phyloP scores from a whole-genome alignment of 2,797 vertebrate species.

The Argyrosomus regius region DNA sequence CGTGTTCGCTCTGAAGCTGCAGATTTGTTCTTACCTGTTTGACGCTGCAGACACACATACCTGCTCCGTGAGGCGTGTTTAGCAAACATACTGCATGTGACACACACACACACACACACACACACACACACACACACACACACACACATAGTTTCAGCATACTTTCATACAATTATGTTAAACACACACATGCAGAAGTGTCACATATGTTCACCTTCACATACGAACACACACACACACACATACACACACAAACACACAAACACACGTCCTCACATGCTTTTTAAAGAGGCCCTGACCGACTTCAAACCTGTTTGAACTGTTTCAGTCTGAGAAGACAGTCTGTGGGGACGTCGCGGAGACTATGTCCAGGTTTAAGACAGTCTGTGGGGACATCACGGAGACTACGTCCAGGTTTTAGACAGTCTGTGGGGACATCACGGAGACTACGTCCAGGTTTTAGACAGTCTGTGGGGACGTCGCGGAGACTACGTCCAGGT shows the following conservation, averaged over 20 bases:
- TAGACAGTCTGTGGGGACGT: no score
- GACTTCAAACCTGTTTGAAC: not conserved
- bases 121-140: slow-evolving; percentile 19
- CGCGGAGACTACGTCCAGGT: no score
- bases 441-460: no score
- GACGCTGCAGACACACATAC: slow-evolving; percentile 59
- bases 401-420: no score
- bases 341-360: no score
- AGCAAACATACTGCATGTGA: slow-evolving; percentile 45
- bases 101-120: slow-evolving; percentile 34
- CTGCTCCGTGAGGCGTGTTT: slow-evolving; percentile 59
- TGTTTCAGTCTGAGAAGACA: not conserved
- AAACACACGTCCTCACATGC: not conserved
- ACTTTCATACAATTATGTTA: slow-evolving; percentile 37
- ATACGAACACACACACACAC: not conserved
- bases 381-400: no score
- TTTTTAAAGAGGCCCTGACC: not conserved
- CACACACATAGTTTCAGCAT: slow-evolving; percentile 36
- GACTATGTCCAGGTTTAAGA: no score
- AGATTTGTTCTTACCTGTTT: slow-evolving; percentile 73
- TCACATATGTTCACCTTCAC: not conserved
- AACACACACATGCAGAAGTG: slow-evolving; percentile 17
- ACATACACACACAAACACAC: no score
- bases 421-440: no score
- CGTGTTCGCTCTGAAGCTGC: slow-evolving; percentile 40